Base-by-base conservation (phyloP, 1,140 invertebrate genomes). In the Neotoxoptera formosana region DNA sequence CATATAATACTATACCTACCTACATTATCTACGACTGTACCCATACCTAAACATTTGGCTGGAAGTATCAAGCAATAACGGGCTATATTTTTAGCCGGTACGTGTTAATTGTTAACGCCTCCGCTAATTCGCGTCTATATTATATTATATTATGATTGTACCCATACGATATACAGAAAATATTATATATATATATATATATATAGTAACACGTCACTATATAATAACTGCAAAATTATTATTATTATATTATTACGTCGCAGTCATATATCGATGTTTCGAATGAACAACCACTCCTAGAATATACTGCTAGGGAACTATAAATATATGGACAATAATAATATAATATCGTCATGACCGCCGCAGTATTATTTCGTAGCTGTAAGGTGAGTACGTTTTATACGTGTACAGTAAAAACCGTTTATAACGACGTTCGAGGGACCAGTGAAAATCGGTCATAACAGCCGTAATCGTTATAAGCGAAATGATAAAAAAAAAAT, bases 91-190 rank as follows among this genome's bases (percentile, higher is more conserved):
- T 90, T 90, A 90, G 89, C 36, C 56, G 14, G 53, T 67, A 90
- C 4, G 56, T 90, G 89, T 90, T 67, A 90, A 90, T 90, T 67
- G 56, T n/a, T n/a, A 56, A 67, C 89, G 30, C 89, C 89, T 90
- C 89, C 89, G 8, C 67, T 67, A 25, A n/a, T 90, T 90, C 11
- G 36, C 87, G 14, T 17, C 20, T 41, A 30, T 76, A 41, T 41
- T 41, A 30, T 76, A 41, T 41, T 41, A 41, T 41, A 41, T 41
- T 41, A 76, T 30, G 30, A 76, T 2, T 76, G n/a, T n/a, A 76
- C 30, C 30, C n/a, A n/a, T n/a, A n/a, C n/a, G n/a, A n/a, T n/a
- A n/a, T n/a, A n/a, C n/a, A n/a, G n/a, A n/a, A n/a, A n/a, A n/a
- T n/a, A n/a, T n/a, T n/a, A 67, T n/a, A 1, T 17, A 17, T 11